These are phyloP conservation scores for Clistopyga incitator DNA, from an alignment of 2,888 invertebrate genomes.

Conservation along the genomic window DNA sequence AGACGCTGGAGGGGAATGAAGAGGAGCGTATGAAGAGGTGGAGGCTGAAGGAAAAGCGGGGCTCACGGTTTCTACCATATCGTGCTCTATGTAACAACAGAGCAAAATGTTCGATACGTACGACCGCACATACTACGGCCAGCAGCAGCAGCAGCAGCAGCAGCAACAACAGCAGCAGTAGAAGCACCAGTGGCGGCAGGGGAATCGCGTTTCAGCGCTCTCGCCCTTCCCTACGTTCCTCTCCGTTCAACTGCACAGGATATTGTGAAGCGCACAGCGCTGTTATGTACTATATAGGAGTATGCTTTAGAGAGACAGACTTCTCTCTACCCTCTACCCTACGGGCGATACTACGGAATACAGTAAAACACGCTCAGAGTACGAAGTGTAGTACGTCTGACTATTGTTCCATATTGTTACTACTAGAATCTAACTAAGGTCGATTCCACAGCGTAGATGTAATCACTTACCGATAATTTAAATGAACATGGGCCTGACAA, in stretches of 20 bases:
- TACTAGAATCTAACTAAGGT: constrained; percentile 19
- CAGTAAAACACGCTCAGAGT: constrained; percentile 38
- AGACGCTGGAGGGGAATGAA: background rate
- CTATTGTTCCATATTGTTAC: constrained; percentile 10
- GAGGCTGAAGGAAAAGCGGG: constrained; percentile 42
- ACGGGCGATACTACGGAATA: constrained; percentile 16
- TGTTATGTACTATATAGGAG: background rate
- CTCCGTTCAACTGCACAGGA: constrained; percentile 36
- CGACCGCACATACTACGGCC: constrained; percentile 71
- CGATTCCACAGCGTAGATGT: constrained; percentile 27
- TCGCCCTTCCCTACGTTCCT: constrained; percentile 39
- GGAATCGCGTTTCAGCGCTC: constrained; percentile 48
- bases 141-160: constrained; percentile 56
- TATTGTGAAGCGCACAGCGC: constrained; percentile 15
- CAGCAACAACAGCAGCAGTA: constrained; percentile 15
- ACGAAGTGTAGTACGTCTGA: constrained; percentile 10
- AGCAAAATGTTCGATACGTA: constrained; percentile 60
- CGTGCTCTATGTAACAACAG: constrained; percentile 43
- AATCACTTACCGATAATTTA: constrained; percentile 3
- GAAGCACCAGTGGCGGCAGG: constrained; percentile 57
- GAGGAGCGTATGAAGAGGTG: constrained; percentile 23
- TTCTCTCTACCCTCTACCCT: constrained; percentile 5
- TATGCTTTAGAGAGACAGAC: constrained; percentile 2
- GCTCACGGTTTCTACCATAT: constrained; percentile 32
- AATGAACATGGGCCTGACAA: constrained; percentile 17